Evolutionary conservation across 2,888 invertebrate species (phyloP).

Genomic region (Agrochola litura): DNA sequence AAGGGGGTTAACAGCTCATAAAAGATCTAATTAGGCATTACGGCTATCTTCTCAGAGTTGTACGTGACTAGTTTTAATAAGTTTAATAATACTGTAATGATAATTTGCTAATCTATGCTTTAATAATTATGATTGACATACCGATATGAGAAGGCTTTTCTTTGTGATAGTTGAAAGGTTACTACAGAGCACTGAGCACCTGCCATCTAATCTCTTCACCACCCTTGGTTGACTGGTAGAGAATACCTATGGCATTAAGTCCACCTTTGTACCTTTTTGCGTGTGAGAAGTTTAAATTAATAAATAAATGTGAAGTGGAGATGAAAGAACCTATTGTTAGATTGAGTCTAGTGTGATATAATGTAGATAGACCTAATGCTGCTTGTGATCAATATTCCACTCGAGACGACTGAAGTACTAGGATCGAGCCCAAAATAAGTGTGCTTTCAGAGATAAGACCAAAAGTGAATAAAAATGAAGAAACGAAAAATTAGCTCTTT

Average conservation of each 20-base stretch:
- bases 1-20: not conserved
- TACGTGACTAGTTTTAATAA: conserved; percentile 43
- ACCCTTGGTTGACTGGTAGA: no score
- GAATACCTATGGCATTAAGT: no score
- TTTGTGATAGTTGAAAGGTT: not conserved
- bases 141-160: not conserved
- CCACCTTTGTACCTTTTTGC: no score
- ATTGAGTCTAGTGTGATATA: not conserved
- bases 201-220: no score
- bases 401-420: not conserved
- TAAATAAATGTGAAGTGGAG: no score
- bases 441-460: not conserved
- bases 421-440: not conserved
- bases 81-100: not conserved
- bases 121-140: conserved; percentile 3
- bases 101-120: conserved; percentile 11
- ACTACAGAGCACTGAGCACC: no score
- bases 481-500: not conserved
- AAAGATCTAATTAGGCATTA: conserved; percentile 19
- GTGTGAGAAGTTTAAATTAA: no score
- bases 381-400: not conserved
- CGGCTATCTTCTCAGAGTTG: not conserved
- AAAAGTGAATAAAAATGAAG: not conserved
- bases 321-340: not conserved
- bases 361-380: not conserved